phyloP scores from a whole-genome alignment of 2,888 invertebrate genomes.

The Phortica okadai region DNA sequence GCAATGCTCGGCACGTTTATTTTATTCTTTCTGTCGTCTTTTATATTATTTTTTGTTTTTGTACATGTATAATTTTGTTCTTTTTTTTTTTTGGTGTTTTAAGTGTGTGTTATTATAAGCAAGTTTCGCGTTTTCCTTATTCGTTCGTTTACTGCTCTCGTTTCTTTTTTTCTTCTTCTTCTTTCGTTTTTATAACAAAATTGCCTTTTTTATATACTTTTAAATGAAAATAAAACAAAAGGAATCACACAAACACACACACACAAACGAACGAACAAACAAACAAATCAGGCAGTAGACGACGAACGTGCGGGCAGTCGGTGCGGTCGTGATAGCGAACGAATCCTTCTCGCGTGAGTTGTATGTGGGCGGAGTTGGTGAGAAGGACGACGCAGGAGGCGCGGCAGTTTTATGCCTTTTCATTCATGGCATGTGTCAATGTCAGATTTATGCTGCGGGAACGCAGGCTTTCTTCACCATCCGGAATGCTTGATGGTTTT shows the following conservation, averaged over 20 bases:
- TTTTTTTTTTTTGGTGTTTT: constrained; percentile 42
- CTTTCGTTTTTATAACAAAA: constrained; percentile 54
- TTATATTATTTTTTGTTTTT: constrained; percentile 43
- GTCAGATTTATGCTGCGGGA: constrained; percentile 52
- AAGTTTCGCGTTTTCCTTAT: not conserved
- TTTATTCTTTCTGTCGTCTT: constrained; percentile 25
- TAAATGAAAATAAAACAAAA: constrained; percentile 51
- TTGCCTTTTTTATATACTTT: constrained; percentile 62
- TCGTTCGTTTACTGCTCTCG: constrained; percentile 31
- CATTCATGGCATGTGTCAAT: constrained; percentile 68
- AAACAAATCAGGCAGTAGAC: constrained; percentile 18
- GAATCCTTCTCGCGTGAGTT: constrained; percentile 32
- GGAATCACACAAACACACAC: constrained; percentile 38
- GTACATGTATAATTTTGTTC: constrained; percentile 24
- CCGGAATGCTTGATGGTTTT: not conserved
- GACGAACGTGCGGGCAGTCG: not conserved
- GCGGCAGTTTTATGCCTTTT: constrained; percentile 64
- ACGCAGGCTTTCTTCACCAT: not conserved
- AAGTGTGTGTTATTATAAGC: constrained; percentile 31
- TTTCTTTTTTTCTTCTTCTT: constrained; percentile 49
- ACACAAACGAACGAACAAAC: constrained; percentile 20
- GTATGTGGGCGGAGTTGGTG: constrained; percentile 21
- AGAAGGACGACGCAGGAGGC: constrained; percentile 35
- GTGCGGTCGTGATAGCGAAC: not conserved
- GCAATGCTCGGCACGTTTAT: constrained; percentile 41